Percentiles rank a stretch among this genome's conserved stretches.
phyloP scores from a whole-genome alignment of 2,113 vertebrate genomes.

The Neoarius graeffei region DNA sequence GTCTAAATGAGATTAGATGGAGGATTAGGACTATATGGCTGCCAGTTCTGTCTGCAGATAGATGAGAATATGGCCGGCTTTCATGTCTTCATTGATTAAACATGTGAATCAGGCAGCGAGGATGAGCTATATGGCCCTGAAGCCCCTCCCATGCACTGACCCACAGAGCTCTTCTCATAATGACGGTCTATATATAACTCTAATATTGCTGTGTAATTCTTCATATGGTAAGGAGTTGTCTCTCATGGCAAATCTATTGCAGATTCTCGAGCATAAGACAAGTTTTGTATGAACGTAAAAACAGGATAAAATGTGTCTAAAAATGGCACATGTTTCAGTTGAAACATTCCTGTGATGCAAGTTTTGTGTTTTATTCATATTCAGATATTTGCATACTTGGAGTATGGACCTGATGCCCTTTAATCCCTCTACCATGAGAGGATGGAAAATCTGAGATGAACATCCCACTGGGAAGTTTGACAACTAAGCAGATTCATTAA shows the following conservation, averaged over 20 bases:
- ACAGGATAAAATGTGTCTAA: neutral
- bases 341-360: neutral
- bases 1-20: conserved; percentile 42
- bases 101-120: conserved; percentile 16
- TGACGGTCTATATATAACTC: conserved; percentile 30
- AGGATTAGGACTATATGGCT: conserved; percentile 27
- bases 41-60: conserved; percentile 6
- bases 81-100: conserved; percentile 38
- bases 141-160: conserved; percentile 17
- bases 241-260: neutral
- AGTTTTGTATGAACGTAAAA: neutral
- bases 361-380: neutral
- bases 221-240: neutral
- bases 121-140: neutral
- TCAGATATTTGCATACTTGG: conserved; percentile 1
- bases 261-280: neutral
- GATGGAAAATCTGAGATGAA: conserved; percentile 20
- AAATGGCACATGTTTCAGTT: neutral
- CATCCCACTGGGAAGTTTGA: conserved; percentile 34
- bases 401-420: neutral
- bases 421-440: conserved; percentile 19
- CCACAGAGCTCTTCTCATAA: conserved; percentile 16
- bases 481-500: conserved; percentile 46
- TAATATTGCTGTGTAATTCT: conserved; percentile 10
- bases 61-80: conserved; percentile 27